A percentile compares a stretch with the other conserved stretches of the same genome.
phyloP scores from a whole-genome alignment of 2,888 invertebrate species.

The Spicauda simplicius region DNA sequence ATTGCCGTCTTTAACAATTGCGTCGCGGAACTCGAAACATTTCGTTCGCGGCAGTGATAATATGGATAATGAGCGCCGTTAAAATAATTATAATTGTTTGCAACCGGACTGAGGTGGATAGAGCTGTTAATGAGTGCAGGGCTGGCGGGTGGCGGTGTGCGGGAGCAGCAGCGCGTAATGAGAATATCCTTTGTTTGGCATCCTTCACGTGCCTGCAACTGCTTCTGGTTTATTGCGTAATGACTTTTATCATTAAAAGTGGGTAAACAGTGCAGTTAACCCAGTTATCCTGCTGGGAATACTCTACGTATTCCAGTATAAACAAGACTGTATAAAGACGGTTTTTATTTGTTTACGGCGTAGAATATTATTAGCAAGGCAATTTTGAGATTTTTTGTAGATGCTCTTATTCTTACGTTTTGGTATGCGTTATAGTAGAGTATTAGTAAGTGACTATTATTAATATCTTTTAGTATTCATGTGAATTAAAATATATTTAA shows the following conservation, averaged over 20 bases:
- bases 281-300: too few relatives aligned
- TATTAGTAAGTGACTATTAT: too few relatives aligned
- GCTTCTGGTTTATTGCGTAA: slow-evolving; percentile 25
- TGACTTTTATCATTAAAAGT: background rate
- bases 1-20: slow-evolving; percentile 29
- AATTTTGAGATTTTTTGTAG: too few relatives aligned
- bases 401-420: too few relatives aligned
- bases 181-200: slow-evolving; percentile 25
- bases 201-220: slow-evolving; percentile 24
- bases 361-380: too few relatives aligned
- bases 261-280: too few relatives aligned
- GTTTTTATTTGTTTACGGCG: too few relatives aligned
- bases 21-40: slow-evolving; percentile 31
- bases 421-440: too few relatives aligned
- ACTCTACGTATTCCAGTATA: background rate
- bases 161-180: slow-evolving; percentile 22
- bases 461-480: too few relatives aligned
- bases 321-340: background rate
- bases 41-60: slow-evolving; percentile 26
- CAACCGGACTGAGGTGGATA: slow-evolving; percentile 29
- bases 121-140: slow-evolving; percentile 36
- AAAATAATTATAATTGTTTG: slow-evolving; percentile 39
- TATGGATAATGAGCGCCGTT: slow-evolving; percentile 32
- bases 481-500: too few relatives aligned
- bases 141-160: slow-evolving; percentile 27